Base-by-base conservation (phyloP, 1,140 invertebrate species). In the Pantala flavescens region DNA sequence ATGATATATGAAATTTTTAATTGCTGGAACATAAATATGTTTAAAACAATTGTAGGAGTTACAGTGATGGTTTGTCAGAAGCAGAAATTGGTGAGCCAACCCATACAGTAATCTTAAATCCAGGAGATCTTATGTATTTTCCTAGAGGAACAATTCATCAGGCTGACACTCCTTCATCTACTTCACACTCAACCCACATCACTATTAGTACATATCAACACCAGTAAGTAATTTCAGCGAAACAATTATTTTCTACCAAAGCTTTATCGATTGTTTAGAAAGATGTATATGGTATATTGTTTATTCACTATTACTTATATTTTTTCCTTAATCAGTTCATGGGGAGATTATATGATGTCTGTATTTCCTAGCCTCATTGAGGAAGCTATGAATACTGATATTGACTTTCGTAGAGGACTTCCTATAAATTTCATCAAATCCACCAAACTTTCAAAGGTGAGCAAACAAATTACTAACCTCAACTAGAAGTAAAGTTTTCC, bases 131-230 rank as follows among this genome's bases (percentile, higher is more conserved):
- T 73, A 83, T 99, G 0, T 99, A 99, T 82, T 91, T 93, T 78
- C 96, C 96, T 16, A 84, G 97, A 73, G 97, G 97, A 11, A 92
- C 89, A 42, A 97, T 98, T 76, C 97, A 99, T 84, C 95, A 98
- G 84, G 96, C 90, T 2, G 82, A 87, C 74, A 92, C 94, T 19
- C 83, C 90, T 74, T 83, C 83, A 43, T 82, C 82, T 43, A 87
- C 90, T 70, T 84, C 87, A 5, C 94, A 98, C 84, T 98, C 96
- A 16, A 85, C 98, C 0, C 97, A 98, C 82, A 88, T 98, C 0
- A 98, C 96, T 0, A 82, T 98, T 0, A 98, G 96, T 24, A 89
- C 91, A 75, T 97, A 94, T 81, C 96, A 98, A 79, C 81, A 83
- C 19, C 70, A 76, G 76, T 76, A 72, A 74, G 74, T 28, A 63